Evolutionary conservation across 2,113 vertebrate species (phyloP), one percentile per base, ranked within the genome.

Genomic region (Romanogobio albipinnatus): DNA sequence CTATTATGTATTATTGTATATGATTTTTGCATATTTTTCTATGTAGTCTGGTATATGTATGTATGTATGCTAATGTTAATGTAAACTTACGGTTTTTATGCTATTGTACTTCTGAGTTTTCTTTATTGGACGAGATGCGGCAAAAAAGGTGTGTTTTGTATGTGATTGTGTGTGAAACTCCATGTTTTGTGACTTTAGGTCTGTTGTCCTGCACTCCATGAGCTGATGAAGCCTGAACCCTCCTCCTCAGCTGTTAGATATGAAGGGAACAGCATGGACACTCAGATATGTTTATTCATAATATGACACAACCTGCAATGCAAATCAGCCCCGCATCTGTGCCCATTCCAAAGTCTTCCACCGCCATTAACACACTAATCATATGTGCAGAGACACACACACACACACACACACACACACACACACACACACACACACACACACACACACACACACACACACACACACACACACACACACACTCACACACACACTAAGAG

Each of bases 251-350:
- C 14, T 14, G 33, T 81, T 15, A 82, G 53, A 53, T 71, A 83
- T 88, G 83, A 88, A 88, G 85, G 87, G 79, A 86, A 64, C 81
- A 74, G 76, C 53, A 78, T 81, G 64, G 74, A 66, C 53, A 62
- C 64, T 74, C 56, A 47, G 80, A 64, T 45, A 78, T 88, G 84
- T 83, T 83, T 87, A 83, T 83, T 88, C 80, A 80, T 79, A 64
- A 79, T 49, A 71, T 61, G 43, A 81, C 51, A 43, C 51, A 81
- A 49, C 79, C 61, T 81, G 61, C 24, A 75, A 75, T 75, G 24
- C 56, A 84, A 76, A 75, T 74, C 26, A 76, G 70, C 43, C 49
- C 76, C 56, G 47, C 47, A 62, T 76, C 58, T 36, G 66, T 68
- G 17, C 19, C 26, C 71, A 66, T 58, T 59, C 76, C 73, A 76